phyloP scores from a whole-genome alignment of 2,113 vertebrate genomes.

The Leucopsar rothschildi region DNA sequence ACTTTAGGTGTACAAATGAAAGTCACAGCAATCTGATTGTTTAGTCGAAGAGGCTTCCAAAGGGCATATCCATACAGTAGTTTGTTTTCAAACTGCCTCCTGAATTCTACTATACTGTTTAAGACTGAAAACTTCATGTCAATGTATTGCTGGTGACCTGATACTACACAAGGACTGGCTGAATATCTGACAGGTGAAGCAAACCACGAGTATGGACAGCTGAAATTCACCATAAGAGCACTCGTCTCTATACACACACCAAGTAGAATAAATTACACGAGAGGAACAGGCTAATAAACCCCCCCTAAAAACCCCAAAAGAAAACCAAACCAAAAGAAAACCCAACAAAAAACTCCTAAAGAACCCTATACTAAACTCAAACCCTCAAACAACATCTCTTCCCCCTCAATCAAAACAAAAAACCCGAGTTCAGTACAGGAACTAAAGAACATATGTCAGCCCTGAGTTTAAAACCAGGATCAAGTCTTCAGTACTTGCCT shows the following conservation, averaged over 20 bases:
- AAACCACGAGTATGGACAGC: background rate
- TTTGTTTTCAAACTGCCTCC: background rate
- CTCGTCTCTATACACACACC: background rate
- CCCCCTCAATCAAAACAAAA: background rate
- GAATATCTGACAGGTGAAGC: background rate
- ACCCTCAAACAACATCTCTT: background rate
- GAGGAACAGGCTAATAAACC: background rate
- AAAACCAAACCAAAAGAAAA: background rate
- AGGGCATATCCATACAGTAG: background rate
- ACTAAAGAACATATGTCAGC: background rate
- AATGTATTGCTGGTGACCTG: background rate
- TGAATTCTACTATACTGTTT: background rate
- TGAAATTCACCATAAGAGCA: background rate
- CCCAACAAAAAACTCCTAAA: background rate
- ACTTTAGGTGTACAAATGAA: background rate
- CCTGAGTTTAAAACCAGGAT: background rate
- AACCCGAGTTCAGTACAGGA: background rate
- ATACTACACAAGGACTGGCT: background rate
- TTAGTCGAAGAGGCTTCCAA: background rate
- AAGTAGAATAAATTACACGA: background rate
- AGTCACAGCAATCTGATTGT: background rate
- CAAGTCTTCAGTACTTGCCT: background rate
- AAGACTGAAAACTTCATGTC: background rate
- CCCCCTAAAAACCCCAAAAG: too few relatives aligned
- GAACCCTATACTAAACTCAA: background rate